Evolutionary conservation across 2,797 vertebrate genomes (phyloP).

Genomic region (Philypnodon macrostomus): DNA sequence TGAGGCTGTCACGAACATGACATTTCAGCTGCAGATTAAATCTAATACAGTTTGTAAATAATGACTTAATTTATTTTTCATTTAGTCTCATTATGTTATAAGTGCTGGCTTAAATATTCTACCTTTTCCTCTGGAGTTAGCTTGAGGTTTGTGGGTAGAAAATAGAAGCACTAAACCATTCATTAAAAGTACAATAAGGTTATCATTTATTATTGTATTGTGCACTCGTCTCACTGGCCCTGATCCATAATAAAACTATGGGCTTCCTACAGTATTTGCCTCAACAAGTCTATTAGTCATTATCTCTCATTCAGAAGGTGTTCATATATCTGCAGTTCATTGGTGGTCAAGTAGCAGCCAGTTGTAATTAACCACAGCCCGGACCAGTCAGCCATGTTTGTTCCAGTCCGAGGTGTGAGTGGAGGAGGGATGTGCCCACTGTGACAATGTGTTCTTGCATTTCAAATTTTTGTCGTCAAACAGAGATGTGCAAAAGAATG

Average conservation of each 20-base stretch:
- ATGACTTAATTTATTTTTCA: not conserved
- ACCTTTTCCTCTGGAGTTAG: too few species aligned
- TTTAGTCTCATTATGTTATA: not conserved
- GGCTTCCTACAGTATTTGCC: too few species aligned
- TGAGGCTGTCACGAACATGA: conserved; percentile 18
- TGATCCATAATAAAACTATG: too few species aligned
- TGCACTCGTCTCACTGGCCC: too few species aligned
- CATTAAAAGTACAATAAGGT: too few species aligned
- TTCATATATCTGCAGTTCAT: too few species aligned
- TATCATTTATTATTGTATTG: too few species aligned
- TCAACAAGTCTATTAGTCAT: too few species aligned
- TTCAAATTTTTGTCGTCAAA: conserved; percentile 59
- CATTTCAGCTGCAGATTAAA: not conserved
- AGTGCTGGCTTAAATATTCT: not conserved
- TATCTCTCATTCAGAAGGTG: too few species aligned
- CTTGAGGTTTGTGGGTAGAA: not conserved
- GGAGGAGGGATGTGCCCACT: conserved; percentile 63
- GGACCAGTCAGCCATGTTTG: conserved; percentile 27
- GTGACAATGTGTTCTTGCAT: conserved; percentile 68
- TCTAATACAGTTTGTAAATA: not conserved
- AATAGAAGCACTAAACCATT: not conserved
- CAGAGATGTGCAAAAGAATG: conserved; percentile 50
- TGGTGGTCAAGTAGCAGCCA: conserved; percentile 5
- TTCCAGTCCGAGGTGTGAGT: conserved; percentile 54
- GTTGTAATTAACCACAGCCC: conserved; percentile 8